phyloP scores from a whole-genome alignment of 1,140 invertebrate species.

The Drosophila quadrilineata region DNA sequence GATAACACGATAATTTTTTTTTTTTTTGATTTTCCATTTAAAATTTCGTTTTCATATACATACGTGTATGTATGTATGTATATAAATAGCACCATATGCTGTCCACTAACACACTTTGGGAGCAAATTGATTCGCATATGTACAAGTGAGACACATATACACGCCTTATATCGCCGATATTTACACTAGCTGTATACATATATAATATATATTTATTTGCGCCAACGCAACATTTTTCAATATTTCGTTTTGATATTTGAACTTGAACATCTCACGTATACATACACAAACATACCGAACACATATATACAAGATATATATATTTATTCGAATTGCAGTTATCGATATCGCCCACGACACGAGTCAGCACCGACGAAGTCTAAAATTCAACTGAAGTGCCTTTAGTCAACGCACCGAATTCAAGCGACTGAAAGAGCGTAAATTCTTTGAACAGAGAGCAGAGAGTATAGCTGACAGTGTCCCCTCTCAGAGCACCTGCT shows the following conservation, averaged over 20 bases:
- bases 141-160: conserved; percentile 16
- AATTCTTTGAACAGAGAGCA: conserved; percentile 4
- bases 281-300: conserved; percentile 10
- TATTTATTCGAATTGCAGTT: conserved; percentile 34
- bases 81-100: conserved; percentile 73
- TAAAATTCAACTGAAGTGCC: conserved; percentile 64
- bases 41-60: conserved; percentile 14
- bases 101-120: conserved; percentile 59
- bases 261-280: conserved; percentile 50
- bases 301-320: conserved; percentile 34
- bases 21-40: conserved; percentile 39
- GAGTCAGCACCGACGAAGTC: conserved; percentile 68
- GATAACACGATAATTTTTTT: conserved; percentile 64
- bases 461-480: too few relatives aligned
- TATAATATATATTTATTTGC: conserved; percentile 19
- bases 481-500: conserved; percentile 37
- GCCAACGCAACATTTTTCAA: conserved; percentile 45
- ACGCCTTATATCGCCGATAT: conserved; percentile 28
- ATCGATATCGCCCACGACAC: conserved; percentile 68
- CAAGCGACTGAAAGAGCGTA: conserved; percentile 41
- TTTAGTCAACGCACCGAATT: conserved; percentile 38
- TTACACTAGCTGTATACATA: conserved; percentile 3
- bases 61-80: conserved; percentile 27
- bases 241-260: conserved; percentile 64
- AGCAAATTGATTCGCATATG: conserved; percentile 18